phyloP scores from a whole-genome alignment of 1,140 invertebrate genomes.

The Psix sp. region DNA sequence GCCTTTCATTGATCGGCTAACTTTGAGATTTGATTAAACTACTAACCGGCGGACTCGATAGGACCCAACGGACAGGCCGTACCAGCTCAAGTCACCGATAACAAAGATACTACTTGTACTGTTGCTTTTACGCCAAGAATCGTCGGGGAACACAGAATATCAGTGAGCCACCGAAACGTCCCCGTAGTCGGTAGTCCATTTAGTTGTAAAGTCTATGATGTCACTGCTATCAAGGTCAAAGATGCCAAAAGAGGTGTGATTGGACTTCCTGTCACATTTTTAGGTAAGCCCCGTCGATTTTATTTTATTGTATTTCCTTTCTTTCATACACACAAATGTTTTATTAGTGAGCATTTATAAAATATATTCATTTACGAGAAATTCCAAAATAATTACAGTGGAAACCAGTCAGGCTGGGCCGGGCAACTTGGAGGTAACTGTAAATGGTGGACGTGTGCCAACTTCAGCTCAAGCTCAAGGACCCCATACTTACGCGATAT shows the following conservation, averaged over 20 bases:
- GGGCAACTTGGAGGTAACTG: slow-evolving; percentile 97
- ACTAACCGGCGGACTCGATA: slow-evolving; percentile 79
- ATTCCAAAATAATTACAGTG: slow-evolving; percentile 79
- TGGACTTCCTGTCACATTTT: slow-evolving; percentile 95
- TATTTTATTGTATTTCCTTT: slow-evolving; percentile 28
- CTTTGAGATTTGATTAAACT: slow-evolving; percentile 70
- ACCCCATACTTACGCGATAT: slow-evolving; percentile 97
- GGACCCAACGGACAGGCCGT: slow-evolving; percentile 92
- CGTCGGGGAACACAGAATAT: slow-evolving; percentile 93
- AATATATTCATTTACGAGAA: not conserved
- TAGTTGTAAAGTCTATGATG: slow-evolving; percentile 96
- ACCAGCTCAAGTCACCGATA: slow-evolving; percentile 88
- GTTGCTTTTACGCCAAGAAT: slow-evolving; percentile 91
- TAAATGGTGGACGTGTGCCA: slow-evolving; percentile 96
- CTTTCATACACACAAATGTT: too few relatives aligned
- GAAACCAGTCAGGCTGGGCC: slow-evolving; percentile 97
- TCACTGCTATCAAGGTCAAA: slow-evolving; percentile 95
- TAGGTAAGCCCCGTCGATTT: slow-evolving; percentile 82
- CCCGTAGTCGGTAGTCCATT: slow-evolving; percentile 93
- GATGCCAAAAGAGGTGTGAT: slow-evolving; percentile 93
- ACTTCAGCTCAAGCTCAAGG: slow-evolving; percentile 96
- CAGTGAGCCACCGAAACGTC: slow-evolving; percentile 86
- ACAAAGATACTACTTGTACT: slow-evolving; percentile 86
- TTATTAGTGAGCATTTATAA: too few relatives aligned
- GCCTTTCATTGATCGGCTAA: slow-evolving; percentile 62